Percentiles rank a stretch among this genome's conserved stretches.
Conservation (phyloP, 2,888 invertebrate species). For the Cremastinae sp. region DNA sequence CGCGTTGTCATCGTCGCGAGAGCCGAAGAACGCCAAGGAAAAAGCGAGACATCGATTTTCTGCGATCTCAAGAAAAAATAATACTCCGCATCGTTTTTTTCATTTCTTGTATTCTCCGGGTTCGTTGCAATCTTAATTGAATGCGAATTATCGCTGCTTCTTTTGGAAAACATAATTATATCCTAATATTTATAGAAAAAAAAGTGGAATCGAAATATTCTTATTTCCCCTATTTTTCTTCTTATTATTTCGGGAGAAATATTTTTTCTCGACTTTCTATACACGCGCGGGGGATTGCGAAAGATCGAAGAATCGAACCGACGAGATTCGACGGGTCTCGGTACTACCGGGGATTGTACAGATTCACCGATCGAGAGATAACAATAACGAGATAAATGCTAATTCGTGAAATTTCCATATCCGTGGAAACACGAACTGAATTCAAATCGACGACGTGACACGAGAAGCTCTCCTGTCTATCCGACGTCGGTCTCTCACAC, state of each 20-base stretch:
- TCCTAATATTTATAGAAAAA: too few relatives aligned
- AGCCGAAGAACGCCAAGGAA: neutral
- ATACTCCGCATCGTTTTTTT: too few relatives aligned
- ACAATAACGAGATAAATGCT: conserved; percentile 57
- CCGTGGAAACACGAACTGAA: conserved; percentile 36
- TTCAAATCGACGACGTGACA: conserved; percentile 24
- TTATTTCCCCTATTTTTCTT: too few relatives aligned
- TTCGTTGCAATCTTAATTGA: too few relatives aligned
- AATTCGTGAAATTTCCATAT: conserved; percentile 52
- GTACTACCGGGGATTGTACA: conserved; percentile 32
- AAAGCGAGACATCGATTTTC: neutral
- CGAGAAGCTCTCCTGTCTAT: neutral
- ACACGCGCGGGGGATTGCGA: neutral
- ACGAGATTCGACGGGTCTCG: conserved; percentile 21
- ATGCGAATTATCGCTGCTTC: too few relatives aligned
- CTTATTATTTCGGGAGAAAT: neutral
- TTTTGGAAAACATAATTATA: too few relatives aligned
- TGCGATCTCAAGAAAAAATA: too few relatives aligned
- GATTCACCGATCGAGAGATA: conserved; percentile 51
- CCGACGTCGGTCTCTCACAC: neutral
- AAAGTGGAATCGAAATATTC: too few relatives aligned
- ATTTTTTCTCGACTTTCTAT: neutral
- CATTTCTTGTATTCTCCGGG: too few relatives aligned
- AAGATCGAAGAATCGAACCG: neutral
- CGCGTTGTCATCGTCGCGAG: conserved; percentile 8